Evolutionary conservation across 2,797 vertebrate species (phyloP).

Genomic region (Epinephelus malabaricus): DNA sequence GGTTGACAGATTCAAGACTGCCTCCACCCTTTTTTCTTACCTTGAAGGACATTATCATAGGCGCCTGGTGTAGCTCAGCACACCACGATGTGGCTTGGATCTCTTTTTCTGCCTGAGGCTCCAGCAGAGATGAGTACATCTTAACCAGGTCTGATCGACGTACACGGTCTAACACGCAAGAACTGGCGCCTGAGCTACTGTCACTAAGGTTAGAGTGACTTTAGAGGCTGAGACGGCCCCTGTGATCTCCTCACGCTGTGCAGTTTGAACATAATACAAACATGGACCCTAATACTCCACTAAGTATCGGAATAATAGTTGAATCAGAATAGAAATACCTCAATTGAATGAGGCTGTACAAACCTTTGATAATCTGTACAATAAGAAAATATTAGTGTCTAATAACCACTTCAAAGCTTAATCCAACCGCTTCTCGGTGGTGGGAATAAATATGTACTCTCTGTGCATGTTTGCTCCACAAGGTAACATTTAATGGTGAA

Average conservation of each 20-base stretch:
- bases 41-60: slow-evolving; percentile 67
- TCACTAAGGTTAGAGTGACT: slow-evolving; percentile 34
- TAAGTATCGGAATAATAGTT: no score
- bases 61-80: slow-evolving; percentile 43
- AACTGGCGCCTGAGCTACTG: slow-evolving; percentile 34
- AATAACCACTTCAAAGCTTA: no score
- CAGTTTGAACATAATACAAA: slow-evolving; percentile 26
- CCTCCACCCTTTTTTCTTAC: slow-evolving; percentile 47
- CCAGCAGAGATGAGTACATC: slow-evolving; percentile 65
- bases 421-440: no score
- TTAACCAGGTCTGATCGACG: slow-evolving; percentile 57
- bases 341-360: no score
- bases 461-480: no score
- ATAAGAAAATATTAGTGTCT: no score
- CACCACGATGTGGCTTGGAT: slow-evolving; percentile 48
- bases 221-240: slow-evolving; percentile 26
- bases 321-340: no score
- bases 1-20: slow-evolving; percentile 55
- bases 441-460: no score
- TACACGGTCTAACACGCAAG: slow-evolving; percentile 35
- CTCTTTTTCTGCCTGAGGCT: slow-evolving; percentile 59
- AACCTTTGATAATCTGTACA: no score
- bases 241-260: slow-evolving; percentile 49
- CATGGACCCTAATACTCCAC: no score
- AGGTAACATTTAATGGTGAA: no score